Evolutionary conservation across 2,113 vertebrate species (phyloP).

Genomic region (Eulemur rufifrons): DNA sequence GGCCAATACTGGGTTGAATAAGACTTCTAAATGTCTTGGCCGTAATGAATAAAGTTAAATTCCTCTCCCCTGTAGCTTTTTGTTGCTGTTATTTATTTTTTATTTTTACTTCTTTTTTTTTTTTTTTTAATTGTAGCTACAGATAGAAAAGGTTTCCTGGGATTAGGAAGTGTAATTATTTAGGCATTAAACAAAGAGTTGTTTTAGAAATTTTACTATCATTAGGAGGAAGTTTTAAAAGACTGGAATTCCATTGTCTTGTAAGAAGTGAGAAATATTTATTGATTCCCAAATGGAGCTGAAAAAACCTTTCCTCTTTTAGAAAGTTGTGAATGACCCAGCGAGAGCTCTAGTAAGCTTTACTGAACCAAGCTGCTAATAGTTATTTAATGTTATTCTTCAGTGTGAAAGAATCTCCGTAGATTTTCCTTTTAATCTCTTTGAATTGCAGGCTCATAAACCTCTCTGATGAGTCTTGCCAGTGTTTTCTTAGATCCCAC

Average conservation of each 20-base stretch:
- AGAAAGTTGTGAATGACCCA: slow-evolving; percentile 86
- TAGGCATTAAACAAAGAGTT: slow-evolving; percentile 71
- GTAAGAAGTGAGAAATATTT: slow-evolving; percentile 86
- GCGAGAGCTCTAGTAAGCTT: slow-evolving; percentile 87
- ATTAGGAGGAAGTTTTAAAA: slow-evolving; percentile 78
- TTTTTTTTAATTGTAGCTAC: slow-evolving; percentile 44
- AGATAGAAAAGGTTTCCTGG: slow-evolving; percentile 35
- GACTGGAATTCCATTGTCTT: slow-evolving; percentile 81
- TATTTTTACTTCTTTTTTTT: slow-evolving; percentile 54
- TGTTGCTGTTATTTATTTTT: slow-evolving; percentile 38
- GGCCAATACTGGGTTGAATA: background rate
- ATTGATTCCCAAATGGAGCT: slow-evolving; percentile 86
- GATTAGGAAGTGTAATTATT: slow-evolving; percentile 55
- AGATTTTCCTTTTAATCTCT: slow-evolving; percentile 88
- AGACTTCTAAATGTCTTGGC: slow-evolving; percentile 36
- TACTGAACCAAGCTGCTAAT: slow-evolving; percentile 87
- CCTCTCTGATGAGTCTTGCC: slow-evolving; percentile 86
- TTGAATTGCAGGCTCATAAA: slow-evolving; percentile 88
- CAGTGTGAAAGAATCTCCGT: slow-evolving; percentile 86
- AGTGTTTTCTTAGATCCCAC: slow-evolving; percentile 87
- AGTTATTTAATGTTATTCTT: slow-evolving; percentile 90
- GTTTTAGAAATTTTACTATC: slow-evolving; percentile 79
- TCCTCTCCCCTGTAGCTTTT: slow-evolving; percentile 24
- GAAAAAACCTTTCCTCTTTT: slow-evolving; percentile 85
- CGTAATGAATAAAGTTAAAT: slow-evolving; percentile 47